These are phyloP conservation scores for Uromys caudimaculatus DNA, from an alignment of 2,797 vertebrate species.

Conservation along the genomic window DNA sequence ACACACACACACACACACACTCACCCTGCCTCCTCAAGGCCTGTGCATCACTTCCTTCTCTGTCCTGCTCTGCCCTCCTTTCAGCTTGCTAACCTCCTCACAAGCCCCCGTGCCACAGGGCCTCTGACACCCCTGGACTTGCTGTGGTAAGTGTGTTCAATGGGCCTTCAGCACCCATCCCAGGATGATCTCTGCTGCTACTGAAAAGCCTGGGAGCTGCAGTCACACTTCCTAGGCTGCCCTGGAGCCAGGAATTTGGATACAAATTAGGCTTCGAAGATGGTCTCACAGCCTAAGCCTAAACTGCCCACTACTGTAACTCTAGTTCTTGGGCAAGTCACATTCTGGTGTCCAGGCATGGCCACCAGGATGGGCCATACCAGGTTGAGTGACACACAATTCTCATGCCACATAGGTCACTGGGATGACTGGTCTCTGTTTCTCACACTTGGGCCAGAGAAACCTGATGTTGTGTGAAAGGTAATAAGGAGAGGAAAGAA, in stretches of 20 bases:
- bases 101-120: not conserved
- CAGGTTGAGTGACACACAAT: not conserved
- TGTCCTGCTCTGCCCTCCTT: not conserved
- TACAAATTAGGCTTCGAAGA: not conserved
- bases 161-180: not conserved
- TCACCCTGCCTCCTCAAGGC: not conserved
- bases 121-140: not conserved
- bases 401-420: not conserved
- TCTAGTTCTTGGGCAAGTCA: not conserved
- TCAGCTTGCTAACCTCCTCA: not conserved
- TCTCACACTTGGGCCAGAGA: not conserved
- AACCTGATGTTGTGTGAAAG: not conserved
- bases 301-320: not conserved
- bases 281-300: not conserved
- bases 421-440: not conserved
- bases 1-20: not conserved
- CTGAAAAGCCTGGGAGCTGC: not conserved
- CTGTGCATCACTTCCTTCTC: not conserved
- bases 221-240: not conserved
- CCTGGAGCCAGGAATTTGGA: not conserved
- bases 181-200: not conserved
- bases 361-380: not conserved
- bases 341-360: not conserved
- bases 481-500: not conserved
- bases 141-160: not conserved